Evolutionary conservation across 1,140 invertebrate species (phyloP).

Genomic region (Adoxophyes honmai): DNA sequence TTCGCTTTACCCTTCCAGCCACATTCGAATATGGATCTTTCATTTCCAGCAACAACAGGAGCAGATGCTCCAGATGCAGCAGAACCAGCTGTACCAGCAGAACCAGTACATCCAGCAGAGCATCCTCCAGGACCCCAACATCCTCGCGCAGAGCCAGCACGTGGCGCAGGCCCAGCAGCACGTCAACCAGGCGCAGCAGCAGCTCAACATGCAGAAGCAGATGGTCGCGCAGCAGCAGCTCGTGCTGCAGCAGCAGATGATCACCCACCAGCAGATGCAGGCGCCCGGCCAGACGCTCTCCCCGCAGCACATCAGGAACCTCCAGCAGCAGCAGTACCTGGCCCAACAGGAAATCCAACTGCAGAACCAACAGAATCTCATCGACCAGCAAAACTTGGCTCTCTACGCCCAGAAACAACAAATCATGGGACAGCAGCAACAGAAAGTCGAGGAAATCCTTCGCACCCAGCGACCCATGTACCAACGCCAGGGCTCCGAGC

Average conservation of each 20-base stretch:
- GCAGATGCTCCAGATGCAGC: conserved; percentile 48
- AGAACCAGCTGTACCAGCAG: conserved; percentile 47
- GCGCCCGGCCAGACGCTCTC: conserved; percentile 73
- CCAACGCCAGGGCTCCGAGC: conserved; percentile 60
- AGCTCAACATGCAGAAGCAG: conserved; percentile 67
- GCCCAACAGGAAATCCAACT: conserved; percentile 70
- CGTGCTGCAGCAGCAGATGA: conserved; percentile 65
- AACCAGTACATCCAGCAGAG: conserved; percentile 53
- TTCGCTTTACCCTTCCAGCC: too few species aligned
- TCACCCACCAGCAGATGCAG: conserved; percentile 63
- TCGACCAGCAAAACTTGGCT: conserved; percentile 66
- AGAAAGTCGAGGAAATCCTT: conserved; percentile 62
- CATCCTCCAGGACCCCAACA: conserved; percentile 46
- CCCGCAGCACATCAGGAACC: conserved; percentile 68
- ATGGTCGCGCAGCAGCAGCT: conserved; percentile 68
- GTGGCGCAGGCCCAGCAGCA: conserved; percentile 68
- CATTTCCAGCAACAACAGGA: conserved; percentile 57
- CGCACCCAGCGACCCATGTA: conserved; percentile 65
- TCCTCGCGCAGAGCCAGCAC: conserved; percentile 59
- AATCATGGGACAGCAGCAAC: conserved; percentile 75
- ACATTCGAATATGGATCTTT: too few species aligned
- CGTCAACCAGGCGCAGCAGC: conserved; percentile 62
- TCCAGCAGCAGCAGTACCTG: conserved; percentile 72
- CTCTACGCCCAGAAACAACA: conserved; percentile 72
- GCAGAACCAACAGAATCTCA: conserved; percentile 65